Evolutionary conservation across 2,888 invertebrate species (phyloP), one percentile per base, ranked within the genome.

Genomic region (Ochropleura plecta): DNA sequence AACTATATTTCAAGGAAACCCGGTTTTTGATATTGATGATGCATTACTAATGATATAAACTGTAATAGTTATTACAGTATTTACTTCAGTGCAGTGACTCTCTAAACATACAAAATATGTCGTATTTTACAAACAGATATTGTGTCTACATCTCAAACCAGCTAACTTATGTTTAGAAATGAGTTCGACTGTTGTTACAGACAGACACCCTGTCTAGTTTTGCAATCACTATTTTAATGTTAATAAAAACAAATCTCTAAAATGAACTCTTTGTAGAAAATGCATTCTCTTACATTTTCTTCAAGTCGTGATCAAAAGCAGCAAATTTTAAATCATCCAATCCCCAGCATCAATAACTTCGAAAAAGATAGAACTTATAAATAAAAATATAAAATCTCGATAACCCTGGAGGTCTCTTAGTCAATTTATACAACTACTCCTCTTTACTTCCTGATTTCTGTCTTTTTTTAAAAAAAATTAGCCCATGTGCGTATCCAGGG

Each of bases 351-450:
- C 12, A 5, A 48, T 60, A 76, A 74, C 42, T 46, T 16, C 30
- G 42, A 40, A 55, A 70, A 30, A 18, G 14, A 68, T 49, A 49
- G 68, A 55, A 49, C 18, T 68, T 62, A 65, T 62, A 76, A 48
- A 67, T 64, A 73, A 40, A 76, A 42, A 68, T 81, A 57, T 66
- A 48, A 69, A 71, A 82, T 72, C 42, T 57, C 42, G 18, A 72
- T 44, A 44, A 67, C 78, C 49, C 49, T 53, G 12, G 49, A 57
- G 78, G 3, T 40, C n/a, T 20, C 49, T n/a, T 7, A 69, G 65
- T 12, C 71, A 82, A 80, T 82, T 82, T 68, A 62, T 60, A 51
- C 40, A 40, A 51, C 20, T 55, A 18, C n/a, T n/a, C n/a, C n/a
- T n/a, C n/a, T n/a, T n/a, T n/a, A n/a, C n/a, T n/a, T n/a, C n/a